Percentiles rank a stretch among this genome's conserved stretches.
Conservation (phyloP, 2,888 invertebrate species). For the Cactoblastis cactorum region DNA sequence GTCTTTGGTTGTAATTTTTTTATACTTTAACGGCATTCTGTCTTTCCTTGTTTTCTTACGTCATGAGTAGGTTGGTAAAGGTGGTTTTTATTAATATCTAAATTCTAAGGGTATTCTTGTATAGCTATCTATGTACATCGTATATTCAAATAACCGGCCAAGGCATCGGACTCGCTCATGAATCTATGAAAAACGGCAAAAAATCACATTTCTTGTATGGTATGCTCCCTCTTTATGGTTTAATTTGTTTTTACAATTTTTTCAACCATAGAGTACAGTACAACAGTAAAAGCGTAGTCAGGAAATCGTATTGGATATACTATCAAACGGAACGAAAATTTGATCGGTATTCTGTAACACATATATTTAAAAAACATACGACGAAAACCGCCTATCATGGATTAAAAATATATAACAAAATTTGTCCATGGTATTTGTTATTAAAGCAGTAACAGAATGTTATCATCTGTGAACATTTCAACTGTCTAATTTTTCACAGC, state of each 20-base stretch:
- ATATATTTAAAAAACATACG: constrained; percentile 30
- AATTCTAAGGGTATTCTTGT: no score
- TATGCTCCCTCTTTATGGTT: no score
- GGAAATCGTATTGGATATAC: constrained; percentile 33
- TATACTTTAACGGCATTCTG: not conserved
- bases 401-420: constrained; percentile 13
- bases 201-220: no score
- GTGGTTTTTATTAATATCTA: no score
- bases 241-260: constrained; percentile 42
- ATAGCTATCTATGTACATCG: no score
- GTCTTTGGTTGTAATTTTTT: constrained; percentile 7
- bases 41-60: not conserved
- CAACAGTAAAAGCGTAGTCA: constrained; percentile 40
- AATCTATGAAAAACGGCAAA: no score
- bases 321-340: constrained; percentile 34
- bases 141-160: no score
- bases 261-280: constrained; percentile 40
- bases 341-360: constrained; percentile 37
- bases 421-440: no score
- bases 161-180: no score
- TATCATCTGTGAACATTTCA: no score
- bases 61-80: not conserved
- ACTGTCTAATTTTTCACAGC: no score
- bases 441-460: no score
- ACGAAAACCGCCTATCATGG: constrained; percentile 22